Conservation (phyloP, 1,140 invertebrate species). For the Zaprionus nigranus region DNA sequence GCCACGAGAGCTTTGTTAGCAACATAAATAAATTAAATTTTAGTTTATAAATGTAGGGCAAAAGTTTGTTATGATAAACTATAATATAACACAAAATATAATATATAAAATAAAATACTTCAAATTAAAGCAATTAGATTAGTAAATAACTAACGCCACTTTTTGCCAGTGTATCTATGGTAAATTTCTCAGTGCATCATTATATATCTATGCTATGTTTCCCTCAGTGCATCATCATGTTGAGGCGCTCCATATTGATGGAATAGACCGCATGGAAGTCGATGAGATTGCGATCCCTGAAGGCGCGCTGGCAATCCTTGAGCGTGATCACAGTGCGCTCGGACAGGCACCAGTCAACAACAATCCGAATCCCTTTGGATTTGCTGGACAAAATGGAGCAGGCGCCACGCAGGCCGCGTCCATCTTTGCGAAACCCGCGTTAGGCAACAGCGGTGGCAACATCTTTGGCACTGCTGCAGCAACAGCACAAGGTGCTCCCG, state of each 20-base stretch:
- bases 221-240: too few relatives aligned
- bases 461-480: constrained; percentile 37
- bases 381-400: constrained; percentile 8
- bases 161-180: too few relatives aligned
- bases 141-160: too few relatives aligned
- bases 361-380: constrained; percentile 54
- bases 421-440: constrained; percentile 55
- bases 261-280: too few relatives aligned
- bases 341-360: neutral
- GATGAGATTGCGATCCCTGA: too few relatives aligned
- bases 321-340: too few relatives aligned
- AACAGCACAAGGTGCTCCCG: neutral
- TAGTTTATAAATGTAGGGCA: neutral
- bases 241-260: too few relatives aligned
- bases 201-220: too few relatives aligned
- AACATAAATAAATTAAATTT: neutral
- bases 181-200: too few relatives aligned
- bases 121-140: neutral
- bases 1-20: constrained; percentile 68
- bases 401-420: constrained; percentile 15
- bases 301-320: too few relatives aligned
- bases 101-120: constrained; percentile 4
- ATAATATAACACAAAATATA: neutral
- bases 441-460: constrained; percentile 19
- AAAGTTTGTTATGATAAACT: neutral